phyloP scores from a whole-genome alignment of 2,113 vertebrate species.

The Alosa alosa region DNA sequence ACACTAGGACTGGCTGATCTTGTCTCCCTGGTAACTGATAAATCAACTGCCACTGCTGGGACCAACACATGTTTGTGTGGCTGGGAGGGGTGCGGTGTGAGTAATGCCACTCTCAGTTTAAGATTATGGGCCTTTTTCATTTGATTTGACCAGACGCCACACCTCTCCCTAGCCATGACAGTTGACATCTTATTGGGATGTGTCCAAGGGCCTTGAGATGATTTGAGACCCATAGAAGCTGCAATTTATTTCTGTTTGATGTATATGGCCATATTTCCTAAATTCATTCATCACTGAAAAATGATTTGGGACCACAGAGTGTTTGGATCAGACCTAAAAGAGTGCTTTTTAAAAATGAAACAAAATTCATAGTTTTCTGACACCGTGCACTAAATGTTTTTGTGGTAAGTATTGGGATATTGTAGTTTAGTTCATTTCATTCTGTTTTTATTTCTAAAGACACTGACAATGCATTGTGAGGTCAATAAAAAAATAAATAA shows the following conservation, averaged over 20 bases:
- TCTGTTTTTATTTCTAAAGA: no score
- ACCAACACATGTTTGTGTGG: slow-evolving; percentile 15
- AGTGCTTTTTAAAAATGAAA: background rate
- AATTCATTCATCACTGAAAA: background rate
- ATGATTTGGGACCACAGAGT: background rate
- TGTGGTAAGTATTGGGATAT: background rate
- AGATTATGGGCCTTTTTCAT: slow-evolving; percentile 15
- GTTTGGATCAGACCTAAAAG: slow-evolving; percentile 8
- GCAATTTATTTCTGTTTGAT: slow-evolving; percentile 14
- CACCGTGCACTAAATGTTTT: background rate
- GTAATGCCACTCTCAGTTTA: slow-evolving; percentile 9
- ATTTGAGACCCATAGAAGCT: slow-evolving; percentile 9
- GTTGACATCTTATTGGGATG: slow-evolving; percentile 7
- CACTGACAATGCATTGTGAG: background rate
- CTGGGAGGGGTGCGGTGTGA: background rate
- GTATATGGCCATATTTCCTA: slow-evolving; percentile 7
- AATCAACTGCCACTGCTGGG: slow-evolving; percentile 2
- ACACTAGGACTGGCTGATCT: background rate
- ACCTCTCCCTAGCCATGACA: background rate
- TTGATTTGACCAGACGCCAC: slow-evolving; percentile 17
- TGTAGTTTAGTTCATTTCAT: background rate
- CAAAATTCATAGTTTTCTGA: background rate
- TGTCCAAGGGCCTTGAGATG: slow-evolving; percentile 7
- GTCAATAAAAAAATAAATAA: background rate
- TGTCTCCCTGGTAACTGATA: background rate